Conservation (phyloP, 1,140 invertebrate genomes). For the Nomia melanderi region DNA sequence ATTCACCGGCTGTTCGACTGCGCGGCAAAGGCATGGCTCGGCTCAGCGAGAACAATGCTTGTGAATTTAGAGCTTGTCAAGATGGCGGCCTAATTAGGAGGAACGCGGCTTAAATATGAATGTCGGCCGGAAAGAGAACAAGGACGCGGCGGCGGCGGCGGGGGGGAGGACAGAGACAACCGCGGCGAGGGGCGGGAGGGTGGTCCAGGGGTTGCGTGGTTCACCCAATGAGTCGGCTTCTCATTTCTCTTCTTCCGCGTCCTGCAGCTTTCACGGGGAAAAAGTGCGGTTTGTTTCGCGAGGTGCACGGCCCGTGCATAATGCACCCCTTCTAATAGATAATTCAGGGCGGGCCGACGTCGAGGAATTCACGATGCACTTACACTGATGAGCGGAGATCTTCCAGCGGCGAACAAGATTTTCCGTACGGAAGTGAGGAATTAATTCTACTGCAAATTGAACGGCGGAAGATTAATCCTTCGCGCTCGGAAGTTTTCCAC, state of each 20-base stretch:
- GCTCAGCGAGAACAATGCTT: conserved; percentile 59
- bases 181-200: conserved; percentile 28
- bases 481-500: no score
- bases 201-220: conserved; percentile 28
- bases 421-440: background rate
- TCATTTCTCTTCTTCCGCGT: conserved; percentile 35
- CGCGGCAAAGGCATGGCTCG: conserved; percentile 45
- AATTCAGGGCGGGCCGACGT: conserved; percentile 2
- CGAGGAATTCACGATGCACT: background rate
- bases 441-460: background rate
- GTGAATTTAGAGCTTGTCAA: conserved; percentile 56
- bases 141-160: conserved; percentile 9
- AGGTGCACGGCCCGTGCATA: background rate
- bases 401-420: background rate
- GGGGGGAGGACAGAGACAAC: background rate
- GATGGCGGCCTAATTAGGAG: conserved; percentile 72
- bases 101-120: conserved; percentile 69
- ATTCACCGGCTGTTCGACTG: conserved; percentile 28
- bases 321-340: conserved; percentile 14
- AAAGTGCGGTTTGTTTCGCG: conserved; percentile 8
- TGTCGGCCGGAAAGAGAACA: conserved; percentile 38
- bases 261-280: conserved; percentile 11
- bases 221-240: conserved; percentile 24
- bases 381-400: background rate
- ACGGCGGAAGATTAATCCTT: background rate